Conservation (phyloP, 2,888 invertebrate species). For the Uropetala carovei region DNA sequence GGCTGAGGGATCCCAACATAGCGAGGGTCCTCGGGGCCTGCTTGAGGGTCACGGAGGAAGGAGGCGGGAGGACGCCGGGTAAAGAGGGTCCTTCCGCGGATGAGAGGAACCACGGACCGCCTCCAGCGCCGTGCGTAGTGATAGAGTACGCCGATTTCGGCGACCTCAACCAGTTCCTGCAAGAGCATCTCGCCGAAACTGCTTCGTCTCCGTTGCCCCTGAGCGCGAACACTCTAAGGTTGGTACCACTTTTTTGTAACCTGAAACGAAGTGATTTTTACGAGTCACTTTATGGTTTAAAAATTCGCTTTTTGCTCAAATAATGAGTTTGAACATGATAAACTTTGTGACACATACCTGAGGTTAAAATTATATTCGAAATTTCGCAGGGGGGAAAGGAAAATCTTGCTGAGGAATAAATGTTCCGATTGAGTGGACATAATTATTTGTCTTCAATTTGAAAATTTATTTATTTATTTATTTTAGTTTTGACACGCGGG, state of each 20-base stretch:
- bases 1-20: conserved; percentile 74
- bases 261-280: too few relatives aligned
- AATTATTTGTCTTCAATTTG: too few relatives aligned
- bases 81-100: neutral
- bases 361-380: neutral
- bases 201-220: conserved; percentile 79
- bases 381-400: neutral
- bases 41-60: conserved; percentile 20
- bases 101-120: neutral
- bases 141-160: conserved; percentile 91
- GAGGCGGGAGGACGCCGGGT: conserved; percentile 18
- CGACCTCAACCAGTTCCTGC: conserved; percentile 88
- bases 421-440: too few relatives aligned
- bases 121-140: conserved; percentile 83
- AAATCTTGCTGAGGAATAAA: too few relatives aligned
- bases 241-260: conserved; percentile 69
- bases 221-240: conserved; percentile 84
- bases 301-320: neutral
- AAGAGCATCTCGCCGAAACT: conserved; percentile 84
- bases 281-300: too few relatives aligned
- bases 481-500: too few relatives aligned
- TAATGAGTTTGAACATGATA: neutral
- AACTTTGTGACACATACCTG: neutral
- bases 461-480: too few relatives aligned
- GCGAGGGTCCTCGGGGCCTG: conserved; percentile 63